phyloP scores from a whole-genome alignment of 2,113 vertebrate genomes.

The Lethenteron reissneri region DNA sequence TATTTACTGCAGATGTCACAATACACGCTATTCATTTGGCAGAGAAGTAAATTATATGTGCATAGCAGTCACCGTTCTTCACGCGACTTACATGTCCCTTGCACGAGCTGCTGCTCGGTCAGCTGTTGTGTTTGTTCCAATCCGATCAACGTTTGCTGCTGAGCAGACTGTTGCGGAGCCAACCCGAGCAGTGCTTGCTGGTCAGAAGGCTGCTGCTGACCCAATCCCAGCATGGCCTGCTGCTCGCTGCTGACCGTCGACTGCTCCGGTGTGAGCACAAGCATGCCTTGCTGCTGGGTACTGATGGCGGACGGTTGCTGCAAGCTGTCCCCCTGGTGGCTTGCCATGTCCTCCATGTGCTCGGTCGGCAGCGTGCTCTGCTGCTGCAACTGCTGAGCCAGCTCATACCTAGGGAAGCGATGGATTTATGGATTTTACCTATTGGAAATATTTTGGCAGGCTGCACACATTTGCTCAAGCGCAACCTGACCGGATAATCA shows the following conservation, averaged over 20 bases:
- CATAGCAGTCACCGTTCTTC: not conserved
- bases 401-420: slow-evolving; percentile 41
- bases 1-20: not conserved
- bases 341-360: slow-evolving; percentile 17
- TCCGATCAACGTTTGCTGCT: slow-evolving; percentile 33
- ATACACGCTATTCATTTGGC: not conserved
- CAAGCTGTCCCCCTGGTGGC: slow-evolving; percentile 30
- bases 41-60: not conserved
- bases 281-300: slow-evolving; percentile 7
- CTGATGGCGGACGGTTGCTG: slow-evolving; percentile 25
- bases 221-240: slow-evolving; percentile 49
- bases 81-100: slow-evolving; percentile 41
- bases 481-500: no score
- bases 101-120: slow-evolving; percentile 38
- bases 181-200: slow-evolving; percentile 3
- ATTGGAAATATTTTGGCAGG: no score
- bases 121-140: slow-evolving; percentile 39
- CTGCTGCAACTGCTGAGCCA: slow-evolving; percentile 78
- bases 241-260: slow-evolving; percentile 21
- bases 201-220: slow-evolving; percentile 17
- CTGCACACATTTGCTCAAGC: no score
- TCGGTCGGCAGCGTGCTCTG: slow-evolving; percentile 37
- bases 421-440: no score
- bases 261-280: slow-evolving; percentile 2
- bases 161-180: slow-evolving; percentile 1